Conservation (phyloP, 2,888 invertebrate species). For the Choristoneura rosaceana region DNA sequence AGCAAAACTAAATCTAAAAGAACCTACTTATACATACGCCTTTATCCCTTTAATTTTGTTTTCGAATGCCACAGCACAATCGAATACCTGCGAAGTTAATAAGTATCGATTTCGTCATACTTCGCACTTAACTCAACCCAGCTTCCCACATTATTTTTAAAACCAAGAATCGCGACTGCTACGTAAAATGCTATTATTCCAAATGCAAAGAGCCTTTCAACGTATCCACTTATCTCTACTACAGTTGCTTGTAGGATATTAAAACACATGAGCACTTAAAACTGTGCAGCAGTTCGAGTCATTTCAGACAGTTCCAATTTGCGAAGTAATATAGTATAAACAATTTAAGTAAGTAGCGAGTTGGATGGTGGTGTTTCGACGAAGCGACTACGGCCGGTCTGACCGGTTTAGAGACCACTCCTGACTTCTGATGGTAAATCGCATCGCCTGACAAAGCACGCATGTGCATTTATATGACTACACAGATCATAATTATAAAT, state of each 20-base stretch:
- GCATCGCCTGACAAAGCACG: slow-evolving; percentile 76
- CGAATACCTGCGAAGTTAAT: neutral
- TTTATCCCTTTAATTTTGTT: neutral
- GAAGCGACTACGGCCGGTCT: slow-evolving; percentile 69
- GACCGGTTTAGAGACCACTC: slow-evolving; percentile 79
- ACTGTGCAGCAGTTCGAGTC: slow-evolving; percentile 39
- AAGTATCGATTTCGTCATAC: neutral
- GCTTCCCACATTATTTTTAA: slow-evolving; percentile 5
- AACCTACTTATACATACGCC: neutral
- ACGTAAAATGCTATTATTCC: neutral
- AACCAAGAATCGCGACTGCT: neutral
- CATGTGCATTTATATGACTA: slow-evolving; percentile 43
- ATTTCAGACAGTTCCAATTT: slow-evolving; percentile 60
- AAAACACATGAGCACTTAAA: slow-evolving; percentile 39
- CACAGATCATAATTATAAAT: slow-evolving; percentile 11
- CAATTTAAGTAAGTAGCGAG: slow-evolving; percentile 64
- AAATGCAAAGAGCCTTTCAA: neutral
- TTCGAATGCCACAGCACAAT: neutral
- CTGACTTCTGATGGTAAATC: slow-evolving; percentile 81
- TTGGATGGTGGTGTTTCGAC: slow-evolving; percentile 68
- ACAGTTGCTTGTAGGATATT: slow-evolving; percentile 30
- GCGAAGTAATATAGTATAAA: slow-evolving; percentile 67
- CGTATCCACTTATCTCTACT: slow-evolving; percentile 12
- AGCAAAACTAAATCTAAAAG: neutral
- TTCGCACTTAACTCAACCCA: neutral